Base-by-base conservation (phyloP, 2,888 invertebrate species). In the Sialis lutaria region DNA sequence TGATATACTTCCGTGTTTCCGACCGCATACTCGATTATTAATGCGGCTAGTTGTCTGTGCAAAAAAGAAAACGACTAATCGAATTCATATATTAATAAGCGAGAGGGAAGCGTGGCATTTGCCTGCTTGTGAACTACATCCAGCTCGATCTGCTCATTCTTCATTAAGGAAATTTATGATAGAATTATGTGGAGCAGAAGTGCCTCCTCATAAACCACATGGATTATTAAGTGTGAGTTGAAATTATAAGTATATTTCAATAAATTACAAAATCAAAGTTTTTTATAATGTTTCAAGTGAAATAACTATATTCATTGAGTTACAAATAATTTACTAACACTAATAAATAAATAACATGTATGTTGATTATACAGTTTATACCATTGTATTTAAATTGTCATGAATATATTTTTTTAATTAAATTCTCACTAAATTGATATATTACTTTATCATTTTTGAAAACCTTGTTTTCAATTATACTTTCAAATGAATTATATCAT, bases 81-180 rank as follows among this genome's bases (percentile, higher is more conserved):
- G 77, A 52, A 73, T 90, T 49, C 85, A 88, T 65, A 77, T 91
- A n/a, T 67, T 92, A 49, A 69, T 90, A 41, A 88, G 89, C 59
- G 90, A 92, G 61, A 82, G 83, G 61, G 82, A 82, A 45, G 74
- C 79, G 32, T 77, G 82, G 59, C 89, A 91, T 67, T 75, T 91
- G 55, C 92, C 92, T 31, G 75, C 82, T 10, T 89, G 87, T 60
- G 90, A 92, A 67, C 79, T 92, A 51, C 85, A 90, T 67, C 90
- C 90, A 33, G 76, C 77, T 39, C 80, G 84, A 59, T 90, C 84
- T 66, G 65, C 91, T 12, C 88, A 91, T 66, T 86, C 89, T 1
- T 88, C 89, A 44, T 64, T 92, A 52, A 77, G 87, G 53, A 82
- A 82, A 61, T 92, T 89, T 62, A 88, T 92, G 88, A 82, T 87